Conservation (phyloP, 2,888 invertebrate genomes). For the Drosophila barbarae region DNA sequence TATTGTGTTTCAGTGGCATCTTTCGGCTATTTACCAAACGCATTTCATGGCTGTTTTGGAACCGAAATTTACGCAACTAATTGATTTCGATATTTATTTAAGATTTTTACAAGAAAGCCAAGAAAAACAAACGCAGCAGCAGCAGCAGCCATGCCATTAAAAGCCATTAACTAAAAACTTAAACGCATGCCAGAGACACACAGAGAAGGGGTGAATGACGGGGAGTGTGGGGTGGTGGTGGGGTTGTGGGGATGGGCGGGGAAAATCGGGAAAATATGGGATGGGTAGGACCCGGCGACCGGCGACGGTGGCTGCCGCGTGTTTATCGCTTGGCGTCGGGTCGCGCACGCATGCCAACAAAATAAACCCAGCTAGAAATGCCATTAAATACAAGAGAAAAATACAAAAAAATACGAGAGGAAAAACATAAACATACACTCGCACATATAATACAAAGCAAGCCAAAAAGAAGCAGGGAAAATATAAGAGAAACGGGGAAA, state of each 20-base stretch:
- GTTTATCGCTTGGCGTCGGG: constrained; percentile 69
- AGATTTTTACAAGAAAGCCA: constrained; percentile 49
- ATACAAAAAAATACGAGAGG: constrained; percentile 49
- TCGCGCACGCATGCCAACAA: constrained; percentile 71
- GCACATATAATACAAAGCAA: constrained; percentile 36
- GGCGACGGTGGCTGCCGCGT: constrained; percentile 50
- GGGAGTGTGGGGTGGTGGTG: neutral
- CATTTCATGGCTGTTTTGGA: constrained; percentile 32
- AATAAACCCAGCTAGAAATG: constrained; percentile 70
- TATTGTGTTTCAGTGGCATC: constrained; percentile 12
- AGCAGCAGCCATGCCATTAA: constrained; percentile 65
- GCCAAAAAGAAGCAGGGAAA: constrained; percentile 15
- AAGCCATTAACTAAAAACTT: constrained; percentile 77
- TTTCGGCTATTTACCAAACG: constrained; percentile 10
- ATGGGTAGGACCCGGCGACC: constrained; percentile 28
- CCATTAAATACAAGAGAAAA: constrained; percentile 69
- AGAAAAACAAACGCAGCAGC: constrained; percentile 43
- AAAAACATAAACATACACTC: constrained; percentile 20
- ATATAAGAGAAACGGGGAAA: constrained; percentile 20
- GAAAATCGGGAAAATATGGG: constrained; percentile 13
- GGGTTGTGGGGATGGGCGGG: constrained; percentile 1
- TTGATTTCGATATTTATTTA: constrained; percentile 71
- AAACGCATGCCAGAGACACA: constrained; percentile 69
- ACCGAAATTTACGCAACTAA: constrained; percentile 67
- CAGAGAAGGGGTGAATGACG: constrained; percentile 1